These are phyloP conservation scores for Habroteleia sp. DNA, from an alignment of 2,888 invertebrate species.

Conservation along the genomic window DNA sequence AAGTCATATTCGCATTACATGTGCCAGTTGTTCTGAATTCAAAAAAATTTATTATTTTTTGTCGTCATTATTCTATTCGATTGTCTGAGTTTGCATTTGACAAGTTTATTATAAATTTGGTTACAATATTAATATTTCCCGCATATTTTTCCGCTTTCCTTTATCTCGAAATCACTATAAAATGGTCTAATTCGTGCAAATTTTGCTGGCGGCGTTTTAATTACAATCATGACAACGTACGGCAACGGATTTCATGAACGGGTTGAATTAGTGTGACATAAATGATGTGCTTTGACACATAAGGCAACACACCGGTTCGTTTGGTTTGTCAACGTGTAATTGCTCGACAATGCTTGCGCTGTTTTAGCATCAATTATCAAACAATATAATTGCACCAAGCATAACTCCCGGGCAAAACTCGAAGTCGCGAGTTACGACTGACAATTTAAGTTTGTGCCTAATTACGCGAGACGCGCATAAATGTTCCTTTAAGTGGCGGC, in stretches of 20 bases:
- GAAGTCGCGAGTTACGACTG: not conserved
- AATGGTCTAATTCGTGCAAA: too few species aligned
- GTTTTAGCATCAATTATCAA: constrained; percentile 13
- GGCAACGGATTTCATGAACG: constrained; percentile 10
- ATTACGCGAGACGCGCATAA: constrained; percentile 1
- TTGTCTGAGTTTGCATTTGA: too few species aligned
- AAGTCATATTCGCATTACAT: too few species aligned
- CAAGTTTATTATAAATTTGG: too few species aligned
- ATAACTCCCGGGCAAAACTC: not conserved
- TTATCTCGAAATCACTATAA: too few species aligned
- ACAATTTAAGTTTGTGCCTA: constrained; percentile 4
- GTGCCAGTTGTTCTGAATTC: too few species aligned
- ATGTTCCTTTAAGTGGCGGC: not conserved
- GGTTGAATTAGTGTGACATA: constrained; percentile 21
- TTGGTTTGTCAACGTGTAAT: constrained; percentile 40
- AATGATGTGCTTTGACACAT: constrained; percentile 45
- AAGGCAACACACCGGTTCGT: constrained; percentile 22
- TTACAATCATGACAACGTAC: constrained; percentile 8
- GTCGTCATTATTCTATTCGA: too few species aligned
- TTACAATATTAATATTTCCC: too few species aligned
- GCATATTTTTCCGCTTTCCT: too few species aligned
- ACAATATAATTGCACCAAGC: constrained; percentile 2
- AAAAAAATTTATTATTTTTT: too few species aligned
- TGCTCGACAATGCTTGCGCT: constrained; percentile 11
- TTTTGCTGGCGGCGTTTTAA: constrained; percentile 11